Evolutionary conservation across 2,113 vertebrate genomes (phyloP).

Genomic region (Rhineura floridana): DNA sequence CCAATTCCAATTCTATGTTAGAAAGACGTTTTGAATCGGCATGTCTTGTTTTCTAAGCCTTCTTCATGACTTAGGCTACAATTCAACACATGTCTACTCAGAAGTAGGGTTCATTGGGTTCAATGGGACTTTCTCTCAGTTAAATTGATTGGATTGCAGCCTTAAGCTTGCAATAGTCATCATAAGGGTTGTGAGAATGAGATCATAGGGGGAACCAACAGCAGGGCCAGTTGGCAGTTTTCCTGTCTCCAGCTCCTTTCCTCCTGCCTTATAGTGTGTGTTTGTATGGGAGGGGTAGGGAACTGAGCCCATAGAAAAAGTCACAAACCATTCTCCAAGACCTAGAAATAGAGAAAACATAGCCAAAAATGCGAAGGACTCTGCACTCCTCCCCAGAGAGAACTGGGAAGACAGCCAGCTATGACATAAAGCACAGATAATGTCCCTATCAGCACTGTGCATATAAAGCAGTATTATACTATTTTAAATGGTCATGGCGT

Average conservation of each 20-base stretch:
- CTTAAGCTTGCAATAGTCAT: no score
- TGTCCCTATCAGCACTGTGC: no score
- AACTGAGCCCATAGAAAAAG: background rate
- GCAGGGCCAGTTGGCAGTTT: background rate
- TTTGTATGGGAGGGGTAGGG: background rate
- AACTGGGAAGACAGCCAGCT: background rate
- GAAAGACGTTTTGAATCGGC: accelerated
- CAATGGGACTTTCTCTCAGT: no score
- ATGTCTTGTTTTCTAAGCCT: background rate
- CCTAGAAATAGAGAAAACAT: background rate
- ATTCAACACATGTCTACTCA: no score
- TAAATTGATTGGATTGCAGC: no score
- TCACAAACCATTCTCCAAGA: background rate
- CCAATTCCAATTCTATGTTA: background rate
- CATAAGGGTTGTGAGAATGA: background rate
- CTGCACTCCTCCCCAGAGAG: background rate
- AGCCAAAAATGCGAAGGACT: background rate
- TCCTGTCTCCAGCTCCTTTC: background rate
- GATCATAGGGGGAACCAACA: background rate
- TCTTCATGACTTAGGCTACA: constrained; percentile 24
- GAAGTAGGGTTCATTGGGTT: no score
- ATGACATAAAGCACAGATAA: background rate
- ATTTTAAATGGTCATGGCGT: no score
- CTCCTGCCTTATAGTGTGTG: background rate
- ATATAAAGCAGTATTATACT: no score